Evolutionary conservation across 2,113 vertebrate species (phyloP), one percentile per base, ranked within the genome.

Genomic region (Colistium nudipinnis): DNA sequence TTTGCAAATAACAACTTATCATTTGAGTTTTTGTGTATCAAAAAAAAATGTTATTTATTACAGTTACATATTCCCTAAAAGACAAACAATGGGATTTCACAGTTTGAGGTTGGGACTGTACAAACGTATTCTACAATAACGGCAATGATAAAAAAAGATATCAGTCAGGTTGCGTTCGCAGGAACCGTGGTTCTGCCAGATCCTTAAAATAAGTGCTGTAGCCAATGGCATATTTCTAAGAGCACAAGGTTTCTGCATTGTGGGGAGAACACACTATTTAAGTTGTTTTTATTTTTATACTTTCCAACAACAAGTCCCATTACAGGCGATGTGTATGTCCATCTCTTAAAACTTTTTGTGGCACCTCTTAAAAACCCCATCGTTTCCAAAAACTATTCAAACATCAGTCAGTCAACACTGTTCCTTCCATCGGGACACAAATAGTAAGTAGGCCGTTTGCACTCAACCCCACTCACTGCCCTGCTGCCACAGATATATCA

Each of bases 51-150:
- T 55, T 35, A 62, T 44, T 67, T 19, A 6, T 17, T 53, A 11
- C 38, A 25, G 5, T 44, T 47, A 35, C 4, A 51, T 12, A 4
- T 5, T 7, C 6, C 20, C 6, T 62, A 2, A 54, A 19, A 19
- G 38, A 53, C 28, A 44, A 19, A 55, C 1, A 22, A 33, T 11
- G 14, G 25, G 27, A 35, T 35, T 52, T 76, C 59, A 67, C 61
- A 70, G 35, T 62, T 57, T 65, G 6, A 56, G 6, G 8, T 30
- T 73, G 38, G 7, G 0, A 47, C 13, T 54, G 25, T 61, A 56
- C 25, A 67, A 66, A 49, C 28, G 59, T 20, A 38, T n/a, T 20
- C 4, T 25, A 49, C 1, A 51, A 0, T 17, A 4, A 53, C 1
- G 41, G 3, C 11, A 39, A 5, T 3, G 0, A 11, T 2, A 14